A percentile compares a stretch with the other conserved stretches of the same genome.
These are phyloP conservation scores for Enteromius argenteus DNA, from an alignment of 2,797 vertebrate genomes.

Conservation along the genomic window DNA sequence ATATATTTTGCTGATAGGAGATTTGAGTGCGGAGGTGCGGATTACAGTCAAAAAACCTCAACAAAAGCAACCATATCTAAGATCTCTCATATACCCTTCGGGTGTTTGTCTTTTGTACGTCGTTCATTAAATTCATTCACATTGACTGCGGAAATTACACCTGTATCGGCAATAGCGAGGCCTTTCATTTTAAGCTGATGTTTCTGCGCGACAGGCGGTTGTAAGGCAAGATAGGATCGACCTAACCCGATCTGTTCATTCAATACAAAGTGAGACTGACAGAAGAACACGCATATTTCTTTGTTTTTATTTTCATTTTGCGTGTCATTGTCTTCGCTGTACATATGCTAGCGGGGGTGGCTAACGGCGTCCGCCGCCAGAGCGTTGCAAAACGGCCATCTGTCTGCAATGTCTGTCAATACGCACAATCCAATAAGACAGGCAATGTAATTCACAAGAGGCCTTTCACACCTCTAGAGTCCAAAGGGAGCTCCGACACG, in stretches of 20 bases:
- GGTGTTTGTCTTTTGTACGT: conserved; percentile 1
- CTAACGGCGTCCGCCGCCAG: conserved; percentile 40
- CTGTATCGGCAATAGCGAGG: not conserved
- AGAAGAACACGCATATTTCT: conserved; percentile 24
- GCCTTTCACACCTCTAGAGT: conserved; percentile 52
- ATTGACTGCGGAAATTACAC: conserved; percentile 37
- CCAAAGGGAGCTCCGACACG: conserved; percentile 36
- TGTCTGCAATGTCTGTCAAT: conserved; percentile 46
- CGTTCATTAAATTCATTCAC: conserved; percentile 25
- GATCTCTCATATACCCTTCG: conserved; percentile 37
- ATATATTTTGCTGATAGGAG: conserved; percentile 2
- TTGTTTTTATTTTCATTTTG: conserved; percentile 35
- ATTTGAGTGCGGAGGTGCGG: not conserved
- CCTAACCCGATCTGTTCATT: conserved; percentile 1
- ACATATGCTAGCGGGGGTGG: conserved; percentile 47
- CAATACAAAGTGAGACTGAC: not conserved
- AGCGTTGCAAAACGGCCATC: conserved; percentile 55
- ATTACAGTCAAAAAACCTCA: not conserved
- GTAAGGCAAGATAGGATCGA: not conserved
- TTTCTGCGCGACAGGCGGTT: not conserved
- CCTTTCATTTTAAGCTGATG: conserved; percentile 25
- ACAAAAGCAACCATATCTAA: conserved; percentile 17
- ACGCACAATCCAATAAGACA: conserved; percentile 51
- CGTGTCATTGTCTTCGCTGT: conserved; percentile 35
- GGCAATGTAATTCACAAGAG: conserved; percentile 49